Percentiles rank a stretch among this genome's conserved stretches.
phyloP scores from a whole-genome alignment of 2,888 invertebrate species.

The Leucophora obtusa region DNA sequence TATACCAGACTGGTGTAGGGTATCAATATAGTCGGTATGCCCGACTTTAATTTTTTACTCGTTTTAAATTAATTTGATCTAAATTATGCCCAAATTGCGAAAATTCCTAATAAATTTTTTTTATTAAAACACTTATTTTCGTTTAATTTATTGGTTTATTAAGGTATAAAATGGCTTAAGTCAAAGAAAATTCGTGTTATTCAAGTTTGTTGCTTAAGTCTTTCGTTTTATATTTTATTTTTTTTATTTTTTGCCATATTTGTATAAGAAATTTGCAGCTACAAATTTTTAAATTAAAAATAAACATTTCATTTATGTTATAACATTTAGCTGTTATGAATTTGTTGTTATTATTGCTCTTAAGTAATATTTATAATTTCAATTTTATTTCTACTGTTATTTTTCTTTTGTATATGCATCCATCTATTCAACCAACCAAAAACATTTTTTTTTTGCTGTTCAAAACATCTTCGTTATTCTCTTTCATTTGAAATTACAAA shows the following conservation, averaged over 20 bases:
- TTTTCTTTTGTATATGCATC: constrained; percentile 26
- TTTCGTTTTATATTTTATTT: constrained; percentile 1
- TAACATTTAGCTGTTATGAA: constrained; percentile 30
- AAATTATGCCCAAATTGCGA: no score
- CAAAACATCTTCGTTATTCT: constrained; percentile 18
- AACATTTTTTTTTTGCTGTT: constrained; percentile 14
- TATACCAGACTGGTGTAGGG: no score
- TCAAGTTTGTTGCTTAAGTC: constrained; percentile 2
- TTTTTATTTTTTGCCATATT: constrained; percentile 1
- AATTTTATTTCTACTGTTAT: constrained; percentile 26
- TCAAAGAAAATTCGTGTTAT: background rate
- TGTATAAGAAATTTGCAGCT: constrained; percentile 20
- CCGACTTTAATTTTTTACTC: no score
- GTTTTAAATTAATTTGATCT: no score
- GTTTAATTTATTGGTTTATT: no score
- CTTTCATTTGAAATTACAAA: constrained; percentile 1
- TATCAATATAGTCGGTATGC: no score
- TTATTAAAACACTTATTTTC: no score
- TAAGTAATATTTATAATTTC: constrained; percentile 56
- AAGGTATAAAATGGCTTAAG: background rate
- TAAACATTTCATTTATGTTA: constrained; percentile 31
- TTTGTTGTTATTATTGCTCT: constrained; percentile 33
- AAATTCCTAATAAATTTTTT: no score
- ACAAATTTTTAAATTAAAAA: constrained; percentile 9
- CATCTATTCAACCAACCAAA: constrained; percentile 51